Conservation (phyloP, 2,888 invertebrate species). For the Protula sp. region DNA sequence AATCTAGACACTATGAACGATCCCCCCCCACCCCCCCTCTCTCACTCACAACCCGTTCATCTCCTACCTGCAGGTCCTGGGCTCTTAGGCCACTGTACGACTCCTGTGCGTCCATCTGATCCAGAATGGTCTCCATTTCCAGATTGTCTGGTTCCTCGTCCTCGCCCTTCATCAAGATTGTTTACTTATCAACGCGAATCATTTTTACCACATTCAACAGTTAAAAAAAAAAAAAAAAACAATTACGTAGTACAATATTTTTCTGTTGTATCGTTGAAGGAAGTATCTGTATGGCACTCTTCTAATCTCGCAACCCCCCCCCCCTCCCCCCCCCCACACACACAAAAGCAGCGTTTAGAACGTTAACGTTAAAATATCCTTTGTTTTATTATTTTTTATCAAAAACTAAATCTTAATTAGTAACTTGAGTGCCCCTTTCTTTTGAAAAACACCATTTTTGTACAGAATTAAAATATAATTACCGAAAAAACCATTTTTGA, state of each 20-base stretch:
- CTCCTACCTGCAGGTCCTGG: slow-evolving; percentile 63
- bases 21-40: too few species aligned
- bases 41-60: too few species aligned
- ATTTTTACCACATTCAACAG: neutral
- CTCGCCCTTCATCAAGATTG: slow-evolving; percentile 10
- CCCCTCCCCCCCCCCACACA: too few species aligned
- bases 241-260: neutral
- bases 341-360: too few species aligned
- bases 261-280: neutral
- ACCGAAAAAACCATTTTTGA: slow-evolving; percentile 65
- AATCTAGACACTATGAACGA: too few species aligned
- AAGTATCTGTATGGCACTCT: too few species aligned
- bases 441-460: neutral
- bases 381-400: too few species aligned
- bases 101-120: slow-evolving; percentile 27
- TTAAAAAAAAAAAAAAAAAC: slow-evolving; percentile 1
- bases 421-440: too few species aligned
- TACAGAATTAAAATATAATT: slow-evolving; percentile 19
- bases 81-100: slow-evolving; percentile 60
- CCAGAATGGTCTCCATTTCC: slow-evolving; percentile 24
- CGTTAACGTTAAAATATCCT: too few species aligned
- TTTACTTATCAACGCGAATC: neutral
- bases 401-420: too few species aligned
- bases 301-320: too few species aligned
- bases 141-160: slow-evolving; percentile 13